A percentile compares a stretch with the other conserved stretches of the same genome.
Evolutionary conservation across 2,113 vertebrate species (phyloP).

Genomic region (Halcyon senegalensis): DNA sequence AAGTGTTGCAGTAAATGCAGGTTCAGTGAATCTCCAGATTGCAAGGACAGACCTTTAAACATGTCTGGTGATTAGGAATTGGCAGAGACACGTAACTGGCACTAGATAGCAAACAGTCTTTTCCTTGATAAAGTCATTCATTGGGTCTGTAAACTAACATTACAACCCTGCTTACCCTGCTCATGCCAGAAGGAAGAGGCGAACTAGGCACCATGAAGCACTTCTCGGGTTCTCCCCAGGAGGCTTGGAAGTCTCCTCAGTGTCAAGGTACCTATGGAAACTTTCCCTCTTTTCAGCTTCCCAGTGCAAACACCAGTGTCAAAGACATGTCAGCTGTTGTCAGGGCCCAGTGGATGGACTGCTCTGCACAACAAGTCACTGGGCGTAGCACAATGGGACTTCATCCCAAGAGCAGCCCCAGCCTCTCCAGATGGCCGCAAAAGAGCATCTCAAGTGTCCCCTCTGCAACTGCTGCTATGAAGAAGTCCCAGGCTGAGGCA

Average conservation of each 20-base stretch:
- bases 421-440: neutral
- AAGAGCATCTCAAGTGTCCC: neutral
- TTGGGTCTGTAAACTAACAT: neutral
- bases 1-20: neutral
- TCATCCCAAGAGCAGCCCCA: neutral
- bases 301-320: neutral
- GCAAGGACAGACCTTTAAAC: neutral
- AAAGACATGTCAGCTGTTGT: rapidly evolving
- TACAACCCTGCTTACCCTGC: neutral
- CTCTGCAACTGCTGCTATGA: neutral
- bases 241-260: neutral
- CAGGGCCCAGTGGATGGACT: rapidly evolving
- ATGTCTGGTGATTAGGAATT: neutral
- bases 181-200: neutral
- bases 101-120: neutral
- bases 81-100: rapidly evolving
- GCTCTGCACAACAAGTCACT: neutral
- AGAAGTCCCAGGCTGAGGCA: neutral
- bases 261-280: neutral
- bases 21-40: neutral
- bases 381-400: rapidly evolving
- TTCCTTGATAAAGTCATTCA: neutral
- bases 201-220: too few relatives aligned
- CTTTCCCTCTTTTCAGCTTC: neutral
- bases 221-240: too few relatives aligned